Evolutionary conservation across 2,888 invertebrate genomes (phyloP), one percentile per base, ranked within the genome.

Genomic region (Thera obeliscata): DNA sequence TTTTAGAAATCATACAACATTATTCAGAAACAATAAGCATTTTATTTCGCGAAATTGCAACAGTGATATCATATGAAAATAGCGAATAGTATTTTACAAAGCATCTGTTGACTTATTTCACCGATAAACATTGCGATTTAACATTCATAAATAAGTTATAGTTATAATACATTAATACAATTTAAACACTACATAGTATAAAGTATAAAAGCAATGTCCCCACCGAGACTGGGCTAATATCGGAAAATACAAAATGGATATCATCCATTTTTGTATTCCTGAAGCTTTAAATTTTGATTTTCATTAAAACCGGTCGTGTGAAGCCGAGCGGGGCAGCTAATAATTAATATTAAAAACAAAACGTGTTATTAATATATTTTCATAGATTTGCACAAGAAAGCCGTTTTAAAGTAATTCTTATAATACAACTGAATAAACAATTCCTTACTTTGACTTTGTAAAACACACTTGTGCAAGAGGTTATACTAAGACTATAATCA

Each of bases 21-120:
- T 61, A 5, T 58, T 57, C 57, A 52, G 48, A 58, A 66, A 65
- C 69, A 71, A 77, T 76, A 77, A 79, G 74, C 74, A 64, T 55
- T 82, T 83, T 78, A 79, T 79, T 70, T 64, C 77, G 74, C 69
- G 68, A 74, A 56, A 74, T 74, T 76, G 69, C 49, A 65, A 55
- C 69, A 73, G 69, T 74, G 72, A 70, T 73, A 22, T 22, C 52
- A 61, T 58, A 64, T 46, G 35, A 56, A 56, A 56, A 38, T 41
- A 60, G 55, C 49, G 38, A 58, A 54, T 50, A 33, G 22, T 61
- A 65, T 64, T 48, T 48, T 55, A 68, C 58, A 68, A 43, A 63
- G 55, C 56, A 66, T 54, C 41, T 41, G 49, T 38, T 61, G 22
- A 50, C 5, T 57, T 11, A 62, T 56, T 64, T 57, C 59, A 55